Conservation (phyloP, 2,888 invertebrate genomes). For the Tethea ocularis region DNA sequence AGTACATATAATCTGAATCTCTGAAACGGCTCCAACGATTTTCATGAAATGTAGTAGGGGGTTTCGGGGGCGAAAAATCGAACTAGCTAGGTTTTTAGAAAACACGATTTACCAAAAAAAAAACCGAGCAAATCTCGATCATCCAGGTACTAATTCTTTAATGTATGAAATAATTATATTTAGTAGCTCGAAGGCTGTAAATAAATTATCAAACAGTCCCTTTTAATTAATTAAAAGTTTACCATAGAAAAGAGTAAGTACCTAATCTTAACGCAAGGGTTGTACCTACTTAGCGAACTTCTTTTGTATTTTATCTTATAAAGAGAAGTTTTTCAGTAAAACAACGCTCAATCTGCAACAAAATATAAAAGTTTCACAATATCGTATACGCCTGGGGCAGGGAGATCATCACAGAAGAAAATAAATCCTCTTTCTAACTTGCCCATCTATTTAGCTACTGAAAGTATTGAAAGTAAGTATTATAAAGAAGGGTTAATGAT, state of each 20-base stretch:
- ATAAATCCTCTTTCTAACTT: conserved; percentile 67
- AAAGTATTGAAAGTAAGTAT: conserved; percentile 50
- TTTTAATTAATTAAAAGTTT: conserved; percentile 82
- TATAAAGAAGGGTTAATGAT: conserved; percentile 44
- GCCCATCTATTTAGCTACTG: conserved; percentile 52
- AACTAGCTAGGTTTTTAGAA: too few species aligned
- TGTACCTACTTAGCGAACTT: conserved; percentile 68
- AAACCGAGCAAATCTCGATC: too few species aligned
- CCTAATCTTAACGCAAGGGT: conserved; percentile 74
- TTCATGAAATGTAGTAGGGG: too few species aligned
- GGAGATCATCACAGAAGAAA: conserved; percentile 67
- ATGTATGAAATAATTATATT: conserved; percentile 12
- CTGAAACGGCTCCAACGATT: too few species aligned
- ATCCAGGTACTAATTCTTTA: too few species aligned
- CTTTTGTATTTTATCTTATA: conserved; percentile 79
- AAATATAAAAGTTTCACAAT: conserved; percentile 82
- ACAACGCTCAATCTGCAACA: conserved; percentile 78
- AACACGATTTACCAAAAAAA: too few species aligned
- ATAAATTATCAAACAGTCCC: conserved; percentile 39
- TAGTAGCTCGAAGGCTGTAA: neutral
- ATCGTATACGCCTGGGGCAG: conserved; percentile 77
- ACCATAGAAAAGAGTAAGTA: conserved; percentile 52
- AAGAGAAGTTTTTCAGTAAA: conserved; percentile 79
- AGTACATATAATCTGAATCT: too few species aligned
- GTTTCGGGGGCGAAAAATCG: too few species aligned